Percentiles rank a stretch among this genome's conserved stretches.
Evolutionary conservation across 1,140 invertebrate species (phyloP).

Genomic region (Macrobrachium nipponense): DNA sequence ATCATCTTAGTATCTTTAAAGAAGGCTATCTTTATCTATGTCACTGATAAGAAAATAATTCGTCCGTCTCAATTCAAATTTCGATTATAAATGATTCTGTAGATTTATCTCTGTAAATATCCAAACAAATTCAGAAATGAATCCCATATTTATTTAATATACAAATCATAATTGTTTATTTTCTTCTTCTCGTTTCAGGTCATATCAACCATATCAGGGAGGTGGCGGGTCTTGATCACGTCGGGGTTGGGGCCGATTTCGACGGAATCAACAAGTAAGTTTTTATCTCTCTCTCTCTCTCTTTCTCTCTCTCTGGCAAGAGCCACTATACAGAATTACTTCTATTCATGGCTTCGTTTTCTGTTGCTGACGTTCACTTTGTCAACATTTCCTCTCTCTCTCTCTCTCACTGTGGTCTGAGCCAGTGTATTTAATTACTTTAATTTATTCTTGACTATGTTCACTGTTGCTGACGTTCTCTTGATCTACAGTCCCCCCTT

Average conservation of each 20-base stretch:
- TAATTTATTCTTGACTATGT: background rate
- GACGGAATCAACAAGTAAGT: background rate
- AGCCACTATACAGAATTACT: background rate
- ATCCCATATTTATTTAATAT: too few species aligned
- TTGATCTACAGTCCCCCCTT: too few species aligned
- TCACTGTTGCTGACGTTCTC: too few species aligned
- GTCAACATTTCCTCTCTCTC: background rate
- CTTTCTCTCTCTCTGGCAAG: slow-evolving; percentile 19
- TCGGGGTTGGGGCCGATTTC: background rate
- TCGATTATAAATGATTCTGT: too few species aligned
- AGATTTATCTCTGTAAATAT: too few species aligned
- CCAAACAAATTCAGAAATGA: too few species aligned
- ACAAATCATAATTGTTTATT: background rate
- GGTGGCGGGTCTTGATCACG: background rate
- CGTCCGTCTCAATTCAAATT: too few species aligned
- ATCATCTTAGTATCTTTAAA: too few species aligned
- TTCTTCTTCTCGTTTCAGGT: background rate
- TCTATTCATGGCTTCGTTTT: background rate
- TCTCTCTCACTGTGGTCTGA: background rate
- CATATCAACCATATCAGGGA: background rate
- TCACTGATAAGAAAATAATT: too few species aligned
- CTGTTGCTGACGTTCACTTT: too few species aligned
- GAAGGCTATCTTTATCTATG: too few species aligned
- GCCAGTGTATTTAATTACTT: too few species aligned
- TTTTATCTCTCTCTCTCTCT: slow-evolving; percentile 6